Evolutionary conservation across 2,888 invertebrate genomes (phyloP).

Genomic region (Agrilus biguttatus): DNA sequence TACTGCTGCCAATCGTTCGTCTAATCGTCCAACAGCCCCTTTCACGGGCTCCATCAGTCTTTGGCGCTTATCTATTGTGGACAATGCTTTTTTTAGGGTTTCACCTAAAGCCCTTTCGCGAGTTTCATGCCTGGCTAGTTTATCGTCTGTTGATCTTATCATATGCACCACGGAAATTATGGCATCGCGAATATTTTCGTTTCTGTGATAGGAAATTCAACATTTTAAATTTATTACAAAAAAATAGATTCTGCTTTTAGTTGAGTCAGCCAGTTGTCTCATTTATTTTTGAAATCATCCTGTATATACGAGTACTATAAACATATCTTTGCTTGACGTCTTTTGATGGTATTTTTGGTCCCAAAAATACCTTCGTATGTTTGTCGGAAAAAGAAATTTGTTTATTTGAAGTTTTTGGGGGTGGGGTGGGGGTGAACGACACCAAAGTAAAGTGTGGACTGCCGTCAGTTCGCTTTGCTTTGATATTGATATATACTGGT

Average conservation of each 20-base stretch:
- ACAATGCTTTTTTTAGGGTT: constrained; percentile 58
- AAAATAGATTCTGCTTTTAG: no score
- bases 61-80: constrained; percentile 56
- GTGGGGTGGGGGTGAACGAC: no score
- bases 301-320: no score
- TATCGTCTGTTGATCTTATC: constrained; percentile 64
- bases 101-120: constrained; percentile 68
- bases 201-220: constrained; percentile 27
- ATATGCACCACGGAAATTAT: constrained; percentile 68
- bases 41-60: constrained; percentile 54
- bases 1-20: constrained; percentile 60
- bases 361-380: no score
- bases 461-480: no score
- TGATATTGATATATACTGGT: no score
- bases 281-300: not conserved
- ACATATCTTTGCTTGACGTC: no score
- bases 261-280: no score
- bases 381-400: no score
- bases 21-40: constrained; percentile 53
- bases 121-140: constrained; percentile 71
- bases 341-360: no score
- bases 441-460: no score
- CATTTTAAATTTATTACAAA: not conserved
- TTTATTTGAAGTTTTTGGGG: no score
- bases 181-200: constrained; percentile 62